A percentile compares a stretch with the other conserved stretches of the same genome.
phyloP scores from a whole-genome alignment of 1,140 invertebrate genomes.

The Sinonovacula constricta region DNA sequence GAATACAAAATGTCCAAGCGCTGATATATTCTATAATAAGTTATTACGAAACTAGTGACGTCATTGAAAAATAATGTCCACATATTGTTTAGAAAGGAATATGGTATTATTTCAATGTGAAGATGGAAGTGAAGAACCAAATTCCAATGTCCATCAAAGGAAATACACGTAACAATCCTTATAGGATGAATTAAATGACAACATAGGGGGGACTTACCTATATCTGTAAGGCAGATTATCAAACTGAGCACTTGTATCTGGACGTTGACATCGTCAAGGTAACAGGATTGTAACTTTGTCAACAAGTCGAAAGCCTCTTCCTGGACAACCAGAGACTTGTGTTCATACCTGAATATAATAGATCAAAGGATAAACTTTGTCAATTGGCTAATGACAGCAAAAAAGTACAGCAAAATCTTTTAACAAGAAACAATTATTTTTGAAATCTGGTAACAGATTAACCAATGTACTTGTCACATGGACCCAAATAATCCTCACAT shows the following conservation, averaged over 20 bases:
- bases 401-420: background rate
- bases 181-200: too few relatives aligned
- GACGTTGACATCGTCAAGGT: constrained; percentile 1
- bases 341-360: constrained; percentile 16
- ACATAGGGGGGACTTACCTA: constrained; percentile 40
- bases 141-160: too few relatives aligned
- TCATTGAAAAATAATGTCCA: too few relatives aligned
- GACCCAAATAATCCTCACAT: too few relatives aligned
- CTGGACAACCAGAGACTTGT: constrained; percentile 17
- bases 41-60: too few relatives aligned
- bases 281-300: background rate
- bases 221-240: constrained; percentile 39
- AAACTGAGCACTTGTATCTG: constrained; percentile 43
- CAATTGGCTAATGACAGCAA: background rate
- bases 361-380: background rate
- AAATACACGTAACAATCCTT: too few relatives aligned
- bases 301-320: constrained; percentile 17
- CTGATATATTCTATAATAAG: too few relatives aligned
- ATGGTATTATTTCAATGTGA: too few relatives aligned
- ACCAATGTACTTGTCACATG: background rate
- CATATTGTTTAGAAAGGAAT: too few relatives aligned
- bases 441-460: background rate
- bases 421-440: background rate
- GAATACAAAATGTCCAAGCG: too few relatives aligned
- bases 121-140: too few relatives aligned